A percentile compares a stretch with the other conserved stretches of the same genome.
phyloP scores from a whole-genome alignment of 2,797 vertebrate species.

The Sebastes itinus region DNA sequence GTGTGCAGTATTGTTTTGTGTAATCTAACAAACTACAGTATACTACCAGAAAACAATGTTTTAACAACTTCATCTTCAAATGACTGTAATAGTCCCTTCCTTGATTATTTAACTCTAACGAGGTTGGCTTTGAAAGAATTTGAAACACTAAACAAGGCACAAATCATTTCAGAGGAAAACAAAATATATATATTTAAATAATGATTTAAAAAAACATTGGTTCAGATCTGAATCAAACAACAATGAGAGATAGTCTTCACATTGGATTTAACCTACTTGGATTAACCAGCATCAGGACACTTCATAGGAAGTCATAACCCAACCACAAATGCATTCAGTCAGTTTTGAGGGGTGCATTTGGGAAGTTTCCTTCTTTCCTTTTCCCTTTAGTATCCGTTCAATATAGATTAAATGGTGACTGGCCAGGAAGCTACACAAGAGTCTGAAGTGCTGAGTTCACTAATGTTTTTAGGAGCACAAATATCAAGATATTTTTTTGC shows the following conservation, averaged over 20 bases:
- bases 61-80: not conserved
- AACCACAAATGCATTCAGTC: not conserved
- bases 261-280: not conserved
- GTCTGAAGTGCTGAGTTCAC: not conserved
- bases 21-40: not conserved
- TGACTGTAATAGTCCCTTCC: not conserved
- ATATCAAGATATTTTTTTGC: not conserved
- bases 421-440: not conserved
- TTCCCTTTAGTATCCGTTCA: slow-evolving; percentile 16
- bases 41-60: not conserved
- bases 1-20: not conserved
- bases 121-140: not conserved
- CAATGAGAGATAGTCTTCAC: not conserved
- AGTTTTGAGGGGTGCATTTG: not conserved
- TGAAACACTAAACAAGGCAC: slow-evolving; percentile 63
- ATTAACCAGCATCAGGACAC: not conserved
- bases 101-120: not conserved
- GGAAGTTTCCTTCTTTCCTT: not conserved
- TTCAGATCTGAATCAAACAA: slow-evolving; percentile 14
- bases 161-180: slow-evolving; percentile 4
- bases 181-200: not conserved
- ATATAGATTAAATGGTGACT: not conserved
- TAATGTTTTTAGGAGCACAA: not conserved
- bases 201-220: not conserved
- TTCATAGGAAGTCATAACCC: not conserved